Conservation (phyloP, 2,113 vertebrate species). For the Zonotrichia leucophrys region DNA sequence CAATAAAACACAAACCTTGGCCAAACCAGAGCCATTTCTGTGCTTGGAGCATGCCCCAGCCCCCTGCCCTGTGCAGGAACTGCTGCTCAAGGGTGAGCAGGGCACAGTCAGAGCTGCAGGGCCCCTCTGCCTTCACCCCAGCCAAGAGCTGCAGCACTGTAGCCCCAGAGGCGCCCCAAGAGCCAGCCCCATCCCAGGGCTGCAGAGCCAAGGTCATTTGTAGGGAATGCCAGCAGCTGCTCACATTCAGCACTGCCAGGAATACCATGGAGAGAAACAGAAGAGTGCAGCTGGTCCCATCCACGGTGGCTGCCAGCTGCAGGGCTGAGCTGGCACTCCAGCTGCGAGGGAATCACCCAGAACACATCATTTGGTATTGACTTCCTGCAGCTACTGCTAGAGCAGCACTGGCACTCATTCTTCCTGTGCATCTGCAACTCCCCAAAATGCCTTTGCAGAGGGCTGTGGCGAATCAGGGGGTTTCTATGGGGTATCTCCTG, state of each 20-base stretch:
- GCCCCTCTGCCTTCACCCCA: background rate
- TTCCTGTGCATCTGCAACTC: background rate
- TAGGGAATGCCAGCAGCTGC: background rate
- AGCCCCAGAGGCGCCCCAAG: background rate
- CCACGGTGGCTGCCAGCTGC: background rate
- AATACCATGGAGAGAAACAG: accelerated
- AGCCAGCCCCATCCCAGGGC: accelerated
- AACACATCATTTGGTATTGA: background rate
- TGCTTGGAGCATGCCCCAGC: too few species aligned
- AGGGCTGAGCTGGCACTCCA: background rate
- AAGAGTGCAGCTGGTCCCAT: background rate
- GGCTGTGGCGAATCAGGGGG: background rate
- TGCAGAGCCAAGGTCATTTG: background rate
- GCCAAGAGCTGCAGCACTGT: accelerated
- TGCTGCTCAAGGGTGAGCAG: background rate
- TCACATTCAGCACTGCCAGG: background rate
- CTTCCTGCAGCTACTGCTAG: background rate
- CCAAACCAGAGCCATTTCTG: background rate
- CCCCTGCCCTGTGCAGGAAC: background rate
- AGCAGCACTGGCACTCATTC: background rate
- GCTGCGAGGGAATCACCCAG: background rate
- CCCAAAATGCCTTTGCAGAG: background rate
- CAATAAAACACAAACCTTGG: background rate
- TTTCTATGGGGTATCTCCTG: accelerated
- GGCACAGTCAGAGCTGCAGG: background rate